Evolutionary conservation across 1,140 invertebrate species (phyloP).

Genomic region (Formica exsecta): DNA sequence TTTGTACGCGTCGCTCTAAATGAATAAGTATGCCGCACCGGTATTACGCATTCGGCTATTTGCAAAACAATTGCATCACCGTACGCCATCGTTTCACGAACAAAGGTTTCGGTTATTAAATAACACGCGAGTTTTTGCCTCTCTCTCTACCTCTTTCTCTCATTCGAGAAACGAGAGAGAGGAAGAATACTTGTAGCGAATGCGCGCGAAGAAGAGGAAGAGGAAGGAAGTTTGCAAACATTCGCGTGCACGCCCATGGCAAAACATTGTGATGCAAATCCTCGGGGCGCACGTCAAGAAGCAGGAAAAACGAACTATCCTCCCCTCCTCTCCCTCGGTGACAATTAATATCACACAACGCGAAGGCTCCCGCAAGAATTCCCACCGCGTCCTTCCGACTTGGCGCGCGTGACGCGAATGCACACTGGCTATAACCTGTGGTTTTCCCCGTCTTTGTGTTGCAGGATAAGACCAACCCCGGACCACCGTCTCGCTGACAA

Average conservation of each 20-base stretch:
- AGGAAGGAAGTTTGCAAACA: conserved; percentile 62
- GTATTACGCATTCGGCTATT: conserved; percentile 36
- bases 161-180: conserved; percentile 17
- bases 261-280: conserved; percentile 61
- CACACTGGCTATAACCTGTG: background rate
- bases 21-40: conserved; percentile 34
- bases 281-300: background rate
- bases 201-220: conserved; percentile 15
- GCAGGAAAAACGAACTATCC: conserved; percentile 35
- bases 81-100: conserved; percentile 28
- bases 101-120: conserved; percentile 32
- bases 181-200: conserved; percentile 23
- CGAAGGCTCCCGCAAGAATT: conserved; percentile 19
- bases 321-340: background rate
- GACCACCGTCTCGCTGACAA: conserved; percentile 19
- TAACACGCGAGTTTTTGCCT: background rate
- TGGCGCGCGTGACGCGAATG: conserved; percentile 54
- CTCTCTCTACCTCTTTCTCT: background rate
- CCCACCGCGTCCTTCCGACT: conserved; percentile 34
- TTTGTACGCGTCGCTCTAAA: conserved; percentile 31
- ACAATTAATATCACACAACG: conserved; percentile 60
- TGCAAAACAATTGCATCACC: conserved; percentile 38
- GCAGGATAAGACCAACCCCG: conserved; percentile 60
- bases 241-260: conserved; percentile 32
- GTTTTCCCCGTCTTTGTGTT: conserved; percentile 51